These are phyloP conservation scores for Urocolius indicus DNA, from an alignment of 2,113 vertebrate species.

Conservation along the genomic window DNA sequence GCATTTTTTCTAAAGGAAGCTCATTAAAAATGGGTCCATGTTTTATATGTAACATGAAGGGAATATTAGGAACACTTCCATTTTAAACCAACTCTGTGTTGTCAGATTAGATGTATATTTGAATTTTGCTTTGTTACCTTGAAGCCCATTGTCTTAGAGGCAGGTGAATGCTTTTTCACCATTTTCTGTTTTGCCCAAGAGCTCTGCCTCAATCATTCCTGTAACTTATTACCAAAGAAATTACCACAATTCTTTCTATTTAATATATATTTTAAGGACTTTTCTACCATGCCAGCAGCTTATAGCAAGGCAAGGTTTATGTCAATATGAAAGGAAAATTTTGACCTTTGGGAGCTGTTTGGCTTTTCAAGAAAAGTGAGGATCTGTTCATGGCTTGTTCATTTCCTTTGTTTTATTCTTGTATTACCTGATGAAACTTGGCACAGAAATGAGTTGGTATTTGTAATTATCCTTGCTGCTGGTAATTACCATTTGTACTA, in stretches of 20 bases:
- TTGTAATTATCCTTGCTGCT: constrained; percentile 5
- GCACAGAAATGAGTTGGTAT: background rate
- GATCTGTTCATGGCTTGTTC: background rate
- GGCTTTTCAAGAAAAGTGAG: background rate
- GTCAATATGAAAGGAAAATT: background rate
- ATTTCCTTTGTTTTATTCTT: background rate
- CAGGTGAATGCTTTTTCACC: background rate
- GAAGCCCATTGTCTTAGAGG: background rate
- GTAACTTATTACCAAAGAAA: constrained; percentile 32
- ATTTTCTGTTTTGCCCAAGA: background rate
- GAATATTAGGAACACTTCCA: background rate
- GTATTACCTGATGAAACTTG: background rate
- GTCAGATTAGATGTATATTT: background rate
- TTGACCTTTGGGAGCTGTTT: background rate
- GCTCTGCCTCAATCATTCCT: background rate
- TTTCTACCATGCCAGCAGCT: background rate
- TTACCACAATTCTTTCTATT: background rate
- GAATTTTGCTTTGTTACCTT: constrained; percentile 18
- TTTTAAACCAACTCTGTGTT: background rate
- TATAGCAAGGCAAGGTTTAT: background rate
- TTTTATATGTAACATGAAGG: background rate
- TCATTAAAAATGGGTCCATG: background rate
- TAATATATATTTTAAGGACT: background rate
- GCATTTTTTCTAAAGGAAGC: background rate
- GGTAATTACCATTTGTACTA: background rate